Evolutionary conservation across 2,888 invertebrate species (phyloP), one percentile per base, ranked within the genome.

Genomic region (Malthinus seriepunctatus): DNA sequence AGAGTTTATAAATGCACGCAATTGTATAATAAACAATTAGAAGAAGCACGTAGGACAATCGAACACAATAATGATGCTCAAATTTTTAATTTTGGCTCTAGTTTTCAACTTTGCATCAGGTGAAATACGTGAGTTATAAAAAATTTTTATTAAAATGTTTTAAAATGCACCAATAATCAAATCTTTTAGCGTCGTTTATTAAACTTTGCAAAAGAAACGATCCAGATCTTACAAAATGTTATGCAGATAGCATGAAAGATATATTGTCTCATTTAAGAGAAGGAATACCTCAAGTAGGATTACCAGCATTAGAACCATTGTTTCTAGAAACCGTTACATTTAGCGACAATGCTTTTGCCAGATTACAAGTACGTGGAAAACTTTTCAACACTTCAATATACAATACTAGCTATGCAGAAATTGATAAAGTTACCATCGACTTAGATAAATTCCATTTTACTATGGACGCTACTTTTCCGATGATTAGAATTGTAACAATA

Each of bases 251-350:
- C 8, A 64, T 73, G 3, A 66, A 73, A 38, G 56, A 61, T 23
- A 56, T 75, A 9, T 65, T 64, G 31, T 71, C 74, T 0, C 67
- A 63, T 54, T 57, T 76, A 14, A 5, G 5, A 42, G 72, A 71
- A 62, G 77, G 76, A 3, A 67, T 76, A 32, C 75, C 75, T 4
- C 73, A 74, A 56, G 60, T 78, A 62, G 68, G 69, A 46, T 50
- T 78, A 3, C 71, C 73, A 3, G 45, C 71, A 5, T 62, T 76
- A 10, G 75, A 77, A 5, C 76, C 76, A 32, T 62, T 73, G 48
- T 46, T 63, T 31, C 51, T 72, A 50, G 65, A 70, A 11, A 51
- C 72, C 67, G 54, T 74, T 11, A 60, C 60, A n/a, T 42, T 42
- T 23, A 23, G 23, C 2, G 12, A 11, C 2, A 4, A 11, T 9